Conservation (phyloP, 2,888 invertebrate species). For the Galerucella calmariensis region DNA sequence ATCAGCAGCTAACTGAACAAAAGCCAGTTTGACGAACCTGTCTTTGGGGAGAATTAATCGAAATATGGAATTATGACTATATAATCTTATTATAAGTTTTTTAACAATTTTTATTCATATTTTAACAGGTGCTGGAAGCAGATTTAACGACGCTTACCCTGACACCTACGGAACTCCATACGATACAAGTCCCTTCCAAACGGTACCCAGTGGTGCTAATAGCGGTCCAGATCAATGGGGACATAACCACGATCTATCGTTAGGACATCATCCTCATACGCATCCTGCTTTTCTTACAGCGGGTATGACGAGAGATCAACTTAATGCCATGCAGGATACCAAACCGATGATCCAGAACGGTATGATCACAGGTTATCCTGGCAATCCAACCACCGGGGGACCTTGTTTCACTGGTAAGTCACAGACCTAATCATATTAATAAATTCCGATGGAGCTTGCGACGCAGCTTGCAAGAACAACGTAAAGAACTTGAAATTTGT, state of each 20-base stretch:
- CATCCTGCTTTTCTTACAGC: conserved; percentile 68
- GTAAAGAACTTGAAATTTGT: too few species aligned
- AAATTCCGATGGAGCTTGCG: neutral
- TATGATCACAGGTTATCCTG: conserved; percentile 69
- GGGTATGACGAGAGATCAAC: conserved; percentile 59
- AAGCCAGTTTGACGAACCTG: too few species aligned
- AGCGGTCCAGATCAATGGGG: conserved; percentile 63
- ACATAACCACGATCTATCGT: conserved; percentile 59
- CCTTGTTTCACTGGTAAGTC: conserved; percentile 73
- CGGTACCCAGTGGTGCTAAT: conserved; percentile 68
- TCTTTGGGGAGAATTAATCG: too few species aligned
- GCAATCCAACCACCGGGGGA: conserved; percentile 69
- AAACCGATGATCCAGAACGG: conserved; percentile 71
- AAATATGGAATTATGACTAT: neutral
- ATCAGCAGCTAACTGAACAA: too few species aligned
- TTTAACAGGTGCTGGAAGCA: conserved; percentile 61
- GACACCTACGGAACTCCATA: conserved; percentile 70
- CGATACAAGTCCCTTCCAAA: conserved; percentile 78
- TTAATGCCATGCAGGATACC: conserved; percentile 61
- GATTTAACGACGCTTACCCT: conserved; percentile 69
- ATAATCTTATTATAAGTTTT: neutral
- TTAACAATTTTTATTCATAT: neutral
- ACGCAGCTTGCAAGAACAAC: too few species aligned
- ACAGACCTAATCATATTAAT: neutral
- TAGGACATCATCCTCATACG: conserved; percentile 66